Base-by-base conservation (phyloP, 2,797 vertebrate species). In the Ceryle rudis region DNA sequence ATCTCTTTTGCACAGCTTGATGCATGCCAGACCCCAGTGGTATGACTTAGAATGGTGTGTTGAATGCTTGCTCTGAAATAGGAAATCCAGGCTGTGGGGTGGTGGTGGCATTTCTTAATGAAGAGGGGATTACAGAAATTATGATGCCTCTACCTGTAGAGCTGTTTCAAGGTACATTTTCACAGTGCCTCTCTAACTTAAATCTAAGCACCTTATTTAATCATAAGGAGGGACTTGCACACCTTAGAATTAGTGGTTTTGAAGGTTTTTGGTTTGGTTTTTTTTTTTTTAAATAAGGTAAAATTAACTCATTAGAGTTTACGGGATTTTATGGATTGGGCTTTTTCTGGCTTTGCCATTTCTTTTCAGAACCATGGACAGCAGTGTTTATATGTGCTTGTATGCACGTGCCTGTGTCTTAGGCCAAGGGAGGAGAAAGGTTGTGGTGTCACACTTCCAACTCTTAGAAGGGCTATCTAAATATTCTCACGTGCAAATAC, bases 301-400 rank as follows among this genome's bases (percentile, higher is more conserved):
- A 73, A 70, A 82, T 29, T 6, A 61, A 42, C 7, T 65, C 6
- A 19, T 52, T 62, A 37, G 15, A 1, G 2, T 29, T 85, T 82
- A 9, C 61, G 28, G 31, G 15, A 1, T 2, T 29, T 85, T 82
- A 9, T 65, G 28, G 31, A 2, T 29, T 58, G 29, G 2, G 12
- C 1, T 17, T 2, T 44, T 85, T 47, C n/a, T 51, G 3, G 10
- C 26, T 72, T 89, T 70, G 8, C 5, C 29, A 4, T 26, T 7
- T 79, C 21, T 58, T 90, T 90, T 62, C 28, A 66, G 82, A 89
- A 80, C 23, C 10, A 42, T 1, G 37, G 51, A 54, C 37, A 65
- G 17, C 31, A 52, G 11, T 17, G 28, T 1, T 4, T 3, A 1
- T 49, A 25, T 2, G 0, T 42, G 14, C 2, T 1, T 33, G 1